Base-by-base conservation (phyloP, 2,797 vertebrate genomes). In the Parambassis ranga region DNA sequence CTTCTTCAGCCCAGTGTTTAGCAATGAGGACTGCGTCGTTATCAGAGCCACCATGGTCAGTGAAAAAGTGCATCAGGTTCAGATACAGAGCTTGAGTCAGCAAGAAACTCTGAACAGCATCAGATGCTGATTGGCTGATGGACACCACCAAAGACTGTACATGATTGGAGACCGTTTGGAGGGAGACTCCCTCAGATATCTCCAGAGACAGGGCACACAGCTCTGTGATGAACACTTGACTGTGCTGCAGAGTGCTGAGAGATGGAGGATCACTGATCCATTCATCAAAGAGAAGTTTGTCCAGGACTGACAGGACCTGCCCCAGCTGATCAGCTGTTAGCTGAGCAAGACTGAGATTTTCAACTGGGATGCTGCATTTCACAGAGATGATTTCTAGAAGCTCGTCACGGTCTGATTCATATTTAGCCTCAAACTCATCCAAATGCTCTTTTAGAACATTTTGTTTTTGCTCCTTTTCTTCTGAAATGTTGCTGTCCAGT, bases 211-310 rank as follows among this genome's bases (percentile, higher is more conserved):
- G 36, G 5, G 36, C 49, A 24, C 49, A 49, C 18, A 69, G 49
- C 36, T 69, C 57, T 15, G 57, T 69, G 42, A 68, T 68, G 39
- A 41, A 61, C n/a, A 68, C 65, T 14, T 68, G 65, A 37, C 65
- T 23, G 1, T 61, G 35, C 18, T 53, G 42, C 56, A 68, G 23
- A 18, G 65, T 61, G 49, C 14, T 42, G 28, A 22, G 23, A 2
- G 56, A 55, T 42, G 56, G 65, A 0, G 9, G 49, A 48, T 18
- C 42, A 41, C 0, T 2, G 0, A 48, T 35, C 65, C 65, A 68
- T 18, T 61, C 65, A 18, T 53, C 56, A 53, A 68, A 68, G 10
- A 68, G 65, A 19, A 68, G 49, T 14, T 47, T 35, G 48, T 68
- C 49, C 35, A 55, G 49, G 51, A 24, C 42, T 35, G 49, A 55